Evolutionary conservation across 2,888 invertebrate genomes (phyloP), one percentile per base, ranked within the genome.

Genomic region (Ormyrus labotus): DNA sequence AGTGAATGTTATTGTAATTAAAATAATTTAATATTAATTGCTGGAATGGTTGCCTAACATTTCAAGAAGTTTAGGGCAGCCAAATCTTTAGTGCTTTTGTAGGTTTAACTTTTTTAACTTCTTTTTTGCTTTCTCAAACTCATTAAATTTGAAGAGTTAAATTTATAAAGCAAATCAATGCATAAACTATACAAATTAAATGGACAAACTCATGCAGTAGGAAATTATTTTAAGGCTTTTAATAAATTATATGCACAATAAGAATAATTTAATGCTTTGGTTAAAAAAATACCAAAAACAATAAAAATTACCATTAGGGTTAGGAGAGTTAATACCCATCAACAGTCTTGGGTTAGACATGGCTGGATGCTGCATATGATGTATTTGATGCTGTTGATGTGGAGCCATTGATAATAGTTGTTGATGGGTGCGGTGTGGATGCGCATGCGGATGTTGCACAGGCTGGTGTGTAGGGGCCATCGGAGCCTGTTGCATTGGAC

Each of bases 261-360:
- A 51, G 10, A 34, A 48, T 60, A 48, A 34, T 57, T 57, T 7
- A 6, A 48, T 69, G 34, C 11, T n/a, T 50, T 9, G 67, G 61
- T 47, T 6, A 61, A 13, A 57, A 47, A 51, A 4, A 51, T 58
- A 0, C 34, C 10, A n/a, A 57, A 61, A 10, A 34, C 19, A 72
- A 47, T 13, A 34, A 72, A 81, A 84, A 85, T 72, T 84, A 88
- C 88, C 86, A 64, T 87, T 87, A 53, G 85, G 89, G 88, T 85
- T 91, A 88, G 86, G 91, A 86, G 88, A 89, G 88, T 87, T 92
- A 86, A 92, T 91, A 85, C 92, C 92, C 92, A 93, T 92, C 87
- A 93, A 87, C 90, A 93, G 92, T 84, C 91, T 91, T 75, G 85
- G 87, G 65, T 89, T 90, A 10, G 89, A 87, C 72, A 89, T 88